Conservation (phyloP, 2,797 vertebrate species). For the Enteromius treurensis region DNA sequence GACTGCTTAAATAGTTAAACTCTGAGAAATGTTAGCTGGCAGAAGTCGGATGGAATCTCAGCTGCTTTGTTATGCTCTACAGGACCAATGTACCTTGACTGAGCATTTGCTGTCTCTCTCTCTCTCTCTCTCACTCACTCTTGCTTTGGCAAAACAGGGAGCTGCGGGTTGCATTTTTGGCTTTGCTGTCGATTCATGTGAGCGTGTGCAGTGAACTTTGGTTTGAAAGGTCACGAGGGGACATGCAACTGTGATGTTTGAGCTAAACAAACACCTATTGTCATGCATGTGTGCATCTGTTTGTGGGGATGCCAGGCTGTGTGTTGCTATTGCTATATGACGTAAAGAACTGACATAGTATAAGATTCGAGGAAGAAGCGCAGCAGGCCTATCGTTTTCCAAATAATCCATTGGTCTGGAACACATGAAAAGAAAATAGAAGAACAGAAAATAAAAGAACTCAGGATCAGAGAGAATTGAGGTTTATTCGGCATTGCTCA, state of each 20-base stretch:
- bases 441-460: conserved; percentile 41
- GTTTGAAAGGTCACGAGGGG: conserved; percentile 35
- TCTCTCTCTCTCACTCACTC: not conserved
- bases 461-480: conserved; percentile 18
- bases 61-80: conserved; percentile 28
- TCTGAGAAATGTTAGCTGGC: conserved; percentile 1
- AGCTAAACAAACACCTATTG: conserved; percentile 37
- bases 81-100: conserved; percentile 32
- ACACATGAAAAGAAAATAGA: conserved; percentile 12
- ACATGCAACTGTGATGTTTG: conserved; percentile 6
- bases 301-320: not conserved
- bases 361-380: conserved; percentile 25
- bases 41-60: conserved; percentile 29
- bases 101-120: not conserved
- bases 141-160: conserved; percentile 22
- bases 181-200: conserved; percentile 22
- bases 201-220: conserved; percentile 13
- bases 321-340: conserved; percentile 8
- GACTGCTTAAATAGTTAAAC: not conserved
- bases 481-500: not conserved
- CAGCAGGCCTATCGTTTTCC: conserved; percentile 16
- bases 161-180: conserved; percentile 4
- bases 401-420: conserved; percentile 38
- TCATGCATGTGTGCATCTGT: not conserved
- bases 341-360: not conserved